These are phyloP conservation scores for Forbesichthys agassizii DNA, from an alignment of 2,113 vertebrate genomes.

Conservation along the genomic window DNA sequence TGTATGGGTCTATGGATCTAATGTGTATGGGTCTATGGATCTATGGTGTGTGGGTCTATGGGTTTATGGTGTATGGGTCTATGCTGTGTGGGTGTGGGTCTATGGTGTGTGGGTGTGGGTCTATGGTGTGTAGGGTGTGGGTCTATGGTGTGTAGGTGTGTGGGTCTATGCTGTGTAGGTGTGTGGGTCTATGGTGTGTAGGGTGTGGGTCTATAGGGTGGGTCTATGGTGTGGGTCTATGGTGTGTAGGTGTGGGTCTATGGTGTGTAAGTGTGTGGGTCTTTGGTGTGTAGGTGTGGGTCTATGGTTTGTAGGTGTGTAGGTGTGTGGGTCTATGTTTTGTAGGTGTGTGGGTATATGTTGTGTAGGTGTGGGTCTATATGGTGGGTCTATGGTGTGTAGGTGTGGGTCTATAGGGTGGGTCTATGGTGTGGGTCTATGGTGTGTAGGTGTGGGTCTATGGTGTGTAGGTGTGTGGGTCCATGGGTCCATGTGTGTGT, in stretches of 20 bases:
- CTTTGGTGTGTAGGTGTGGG: neutral
- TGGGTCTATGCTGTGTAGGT: neutral
- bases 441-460: neutral
- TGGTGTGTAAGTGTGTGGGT: neutral
- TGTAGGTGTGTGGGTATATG: neutral
- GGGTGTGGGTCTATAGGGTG: too few species aligned
- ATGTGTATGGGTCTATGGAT: too few species aligned
- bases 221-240: neutral
- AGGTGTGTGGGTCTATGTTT: neutral
- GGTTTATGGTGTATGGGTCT: too few species aligned
- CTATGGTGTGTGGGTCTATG: too few species aligned
- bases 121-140: too few species aligned
- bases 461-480: too few species aligned
- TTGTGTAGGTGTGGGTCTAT: neutral
- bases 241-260: neutral
- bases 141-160: neutral
- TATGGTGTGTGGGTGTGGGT: too few species aligned
- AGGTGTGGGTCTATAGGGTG: constrained; percentile 5
- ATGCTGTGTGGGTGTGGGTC: too few species aligned
- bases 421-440: neutral
- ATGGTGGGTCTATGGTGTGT: neutral
- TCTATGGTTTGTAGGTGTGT: neutral
- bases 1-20: too few species aligned
- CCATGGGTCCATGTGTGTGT: neutral
- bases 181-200: neutral